phyloP scores from a whole-genome alignment of 1,140 invertebrate species.

The Andricus grossulariae region DNA sequence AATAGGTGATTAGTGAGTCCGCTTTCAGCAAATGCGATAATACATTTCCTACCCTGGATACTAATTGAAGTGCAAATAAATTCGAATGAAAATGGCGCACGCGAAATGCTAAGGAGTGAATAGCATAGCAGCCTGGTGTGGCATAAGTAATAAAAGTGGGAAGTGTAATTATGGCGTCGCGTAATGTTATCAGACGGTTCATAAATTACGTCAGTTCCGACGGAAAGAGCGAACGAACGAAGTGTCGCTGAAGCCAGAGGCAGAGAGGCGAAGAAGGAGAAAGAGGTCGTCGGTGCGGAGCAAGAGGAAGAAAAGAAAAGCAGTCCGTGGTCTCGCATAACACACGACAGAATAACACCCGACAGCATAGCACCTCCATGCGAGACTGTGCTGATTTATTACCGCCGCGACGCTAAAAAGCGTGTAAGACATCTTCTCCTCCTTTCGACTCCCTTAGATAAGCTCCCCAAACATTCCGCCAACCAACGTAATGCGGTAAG shows the following conservation, averaged over 20 bases:
- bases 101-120: background rate
- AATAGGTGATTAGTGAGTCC: too few species aligned
- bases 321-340: constrained; percentile 45
- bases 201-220: constrained; percentile 12
- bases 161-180: constrained; percentile 24
- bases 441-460: background rate
- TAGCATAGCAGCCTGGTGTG: background rate
- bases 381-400: constrained; percentile 49
- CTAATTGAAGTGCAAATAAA: background rate
- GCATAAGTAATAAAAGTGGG: constrained; percentile 18
- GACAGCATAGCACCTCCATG: constrained; percentile 30
- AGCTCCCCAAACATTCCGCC: background rate
- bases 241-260: background rate
- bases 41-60: background rate
- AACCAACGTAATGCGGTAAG: background rate
- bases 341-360: constrained; percentile 8
- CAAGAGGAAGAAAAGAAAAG: constrained; percentile 31
- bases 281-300: background rate
- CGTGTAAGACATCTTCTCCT: constrained; percentile 8
- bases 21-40: background rate
- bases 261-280: constrained; percentile 25
- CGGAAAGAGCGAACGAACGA: constrained; percentile 24
- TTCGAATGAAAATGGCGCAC: background rate
- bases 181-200: constrained; percentile 7
- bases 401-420: constrained; percentile 37